phyloP scores from a whole-genome alignment of 2,113 vertebrate genomes.

The Toxostoma redivivum region DNA sequence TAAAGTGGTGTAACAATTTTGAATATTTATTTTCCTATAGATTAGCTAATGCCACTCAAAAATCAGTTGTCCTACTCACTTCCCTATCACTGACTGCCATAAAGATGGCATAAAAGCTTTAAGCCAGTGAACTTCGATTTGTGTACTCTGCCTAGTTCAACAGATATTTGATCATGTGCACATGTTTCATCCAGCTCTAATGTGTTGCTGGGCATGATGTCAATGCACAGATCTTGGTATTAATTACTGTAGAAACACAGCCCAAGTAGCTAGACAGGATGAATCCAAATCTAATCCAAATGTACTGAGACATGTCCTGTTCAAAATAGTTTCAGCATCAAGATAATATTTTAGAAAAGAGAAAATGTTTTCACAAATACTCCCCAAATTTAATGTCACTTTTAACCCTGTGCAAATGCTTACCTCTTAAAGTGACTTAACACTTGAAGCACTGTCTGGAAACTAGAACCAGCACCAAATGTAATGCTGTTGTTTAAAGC shows the following conservation, averaged over 20 bases:
- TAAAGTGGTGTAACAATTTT: neutral
- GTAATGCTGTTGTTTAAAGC: neutral
- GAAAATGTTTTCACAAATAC: neutral
- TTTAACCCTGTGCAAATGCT: neutral
- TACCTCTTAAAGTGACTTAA: neutral
- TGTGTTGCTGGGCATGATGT: neutral
- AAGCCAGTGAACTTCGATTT: neutral
- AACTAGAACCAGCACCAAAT: neutral
- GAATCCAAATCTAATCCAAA: neutral
- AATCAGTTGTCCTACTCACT: neutral
- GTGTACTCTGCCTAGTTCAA: slow-evolving; percentile 19
- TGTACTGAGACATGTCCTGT: neutral
- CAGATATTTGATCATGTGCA: neutral
- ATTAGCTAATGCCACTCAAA: neutral
- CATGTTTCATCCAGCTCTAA: neutral
- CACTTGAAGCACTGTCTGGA: neutral
- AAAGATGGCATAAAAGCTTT: neutral
- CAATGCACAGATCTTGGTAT: neutral
- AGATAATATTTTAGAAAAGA: neutral
- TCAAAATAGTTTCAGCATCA: neutral
- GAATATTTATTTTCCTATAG: neutral
- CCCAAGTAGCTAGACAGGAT: neutral
- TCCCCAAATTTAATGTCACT: neutral
- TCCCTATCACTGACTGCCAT: neutral
- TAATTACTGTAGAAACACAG: neutral